These are phyloP conservation scores for Eupleurogrammus muticus DNA, from an alignment of 2,797 vertebrate genomes.

Conservation along the genomic window DNA sequence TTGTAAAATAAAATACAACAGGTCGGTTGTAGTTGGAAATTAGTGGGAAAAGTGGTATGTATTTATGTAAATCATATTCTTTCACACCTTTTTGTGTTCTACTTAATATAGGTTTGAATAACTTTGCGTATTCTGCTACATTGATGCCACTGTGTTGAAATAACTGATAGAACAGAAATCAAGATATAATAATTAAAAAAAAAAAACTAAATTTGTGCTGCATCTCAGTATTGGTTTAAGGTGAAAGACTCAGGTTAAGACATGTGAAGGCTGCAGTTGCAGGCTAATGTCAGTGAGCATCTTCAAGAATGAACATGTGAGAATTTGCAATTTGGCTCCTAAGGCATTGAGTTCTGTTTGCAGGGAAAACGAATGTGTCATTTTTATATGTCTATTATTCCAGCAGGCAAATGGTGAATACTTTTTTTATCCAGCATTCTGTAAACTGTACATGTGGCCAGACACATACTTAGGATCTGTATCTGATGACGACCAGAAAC, in stretches of 20 bases:
- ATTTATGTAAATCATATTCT: background rate
- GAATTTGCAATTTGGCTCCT: background rate
- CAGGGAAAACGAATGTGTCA: background rate
- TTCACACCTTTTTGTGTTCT: too few species aligned
- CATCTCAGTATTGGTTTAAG: background rate
- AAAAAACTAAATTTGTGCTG: background rate
- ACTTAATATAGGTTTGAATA: background rate
- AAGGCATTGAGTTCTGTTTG: background rate
- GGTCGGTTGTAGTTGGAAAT: background rate
- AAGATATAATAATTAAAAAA: background rate
- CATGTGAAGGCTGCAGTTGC: background rate
- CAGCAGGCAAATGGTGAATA: slow-evolving; percentile 6
- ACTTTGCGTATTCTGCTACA: background rate
- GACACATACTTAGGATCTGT: background rate
- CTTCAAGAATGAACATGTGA: background rate
- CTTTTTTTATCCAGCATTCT: slow-evolving; percentile 30
- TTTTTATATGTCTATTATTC: background rate
- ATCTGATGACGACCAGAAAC: slow-evolving; percentile 8
- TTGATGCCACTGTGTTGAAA: background rate
- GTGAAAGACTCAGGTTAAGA: background rate
- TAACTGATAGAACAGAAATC: background rate
- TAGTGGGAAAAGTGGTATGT: background rate
- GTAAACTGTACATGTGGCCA: slow-evolving; percentile 1
- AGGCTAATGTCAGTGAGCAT: background rate
- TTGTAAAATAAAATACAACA: background rate